Evolutionary conservation across 2,888 invertebrate genomes (phyloP).

Genomic region (Sesia bembeciformis): DNA sequence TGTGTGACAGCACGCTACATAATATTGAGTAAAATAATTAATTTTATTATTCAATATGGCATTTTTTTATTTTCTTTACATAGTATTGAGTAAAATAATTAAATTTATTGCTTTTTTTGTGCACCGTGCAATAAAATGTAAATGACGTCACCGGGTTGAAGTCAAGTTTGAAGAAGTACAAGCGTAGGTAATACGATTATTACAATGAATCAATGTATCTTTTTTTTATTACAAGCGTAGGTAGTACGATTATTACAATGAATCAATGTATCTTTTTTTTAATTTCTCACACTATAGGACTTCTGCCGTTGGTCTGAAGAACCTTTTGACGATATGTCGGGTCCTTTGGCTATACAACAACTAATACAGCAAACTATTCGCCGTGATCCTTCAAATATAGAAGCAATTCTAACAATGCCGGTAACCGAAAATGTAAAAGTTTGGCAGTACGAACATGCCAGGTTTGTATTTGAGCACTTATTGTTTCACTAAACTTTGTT

Average conservation of each 20-base stretch:
- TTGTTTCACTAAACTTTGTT: neutral
- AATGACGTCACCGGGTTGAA: too few species aligned
- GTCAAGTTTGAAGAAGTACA: too few species aligned
- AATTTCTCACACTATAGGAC: slow-evolving; percentile 74
- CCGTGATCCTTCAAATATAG: slow-evolving; percentile 93
- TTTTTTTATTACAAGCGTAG: too few species aligned
- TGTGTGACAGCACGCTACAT: too few species aligned
- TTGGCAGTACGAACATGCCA: slow-evolving; percentile 99
- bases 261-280: neutral
- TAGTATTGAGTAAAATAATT: too few species aligned
- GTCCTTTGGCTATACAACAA: slow-evolving; percentile 97
- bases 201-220: too few species aligned
- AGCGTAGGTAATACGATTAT: too few species aligned
- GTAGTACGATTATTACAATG: neutral
- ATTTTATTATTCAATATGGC: too few species aligned
- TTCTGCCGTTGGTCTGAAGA: slow-evolving; percentile 99
- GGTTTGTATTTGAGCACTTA: slow-evolving; percentile 44
- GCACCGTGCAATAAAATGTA: too few species aligned
- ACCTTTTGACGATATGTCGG: slow-evolving; percentile 99
- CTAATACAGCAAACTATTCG: slow-evolving; percentile 98
- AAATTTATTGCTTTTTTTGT: too few species aligned
- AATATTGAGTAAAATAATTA: too few species aligned
- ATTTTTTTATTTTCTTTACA: too few species aligned
- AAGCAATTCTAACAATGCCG: slow-evolving; percentile 95
- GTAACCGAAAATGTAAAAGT: slow-evolving; percentile 99